Evolutionary conservation across 2,888 invertebrate genomes (phyloP).

Genomic region (Latrodectus hesperus): DNA sequence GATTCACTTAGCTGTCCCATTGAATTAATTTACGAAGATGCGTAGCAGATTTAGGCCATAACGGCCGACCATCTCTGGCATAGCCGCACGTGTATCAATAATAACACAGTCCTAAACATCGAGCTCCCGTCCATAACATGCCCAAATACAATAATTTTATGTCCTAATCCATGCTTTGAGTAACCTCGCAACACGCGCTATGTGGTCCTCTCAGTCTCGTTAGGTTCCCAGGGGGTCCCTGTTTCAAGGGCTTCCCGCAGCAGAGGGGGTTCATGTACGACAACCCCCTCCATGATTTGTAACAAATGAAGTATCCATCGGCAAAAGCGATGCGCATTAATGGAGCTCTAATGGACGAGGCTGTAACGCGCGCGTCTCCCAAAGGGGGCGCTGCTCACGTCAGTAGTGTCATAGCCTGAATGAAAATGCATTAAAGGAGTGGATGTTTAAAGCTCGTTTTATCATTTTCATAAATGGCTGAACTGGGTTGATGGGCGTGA

Average conservation of each 20-base stretch:
- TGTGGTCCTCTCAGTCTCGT: constrained; percentile 14
- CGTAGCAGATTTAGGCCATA: no score
- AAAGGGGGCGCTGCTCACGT: constrained; percentile 3
- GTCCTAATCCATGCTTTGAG: constrained; percentile 14
- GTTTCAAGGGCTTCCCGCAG: constrained; percentile 22
- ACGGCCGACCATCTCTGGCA: not conserved
- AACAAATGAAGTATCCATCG: constrained; percentile 60
- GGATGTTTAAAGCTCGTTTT: constrained; percentile 63
- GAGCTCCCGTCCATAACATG: constrained; percentile 36
- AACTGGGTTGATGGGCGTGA: not conserved
- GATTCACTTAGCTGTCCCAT: no score
- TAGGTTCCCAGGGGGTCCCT: constrained; percentile 45
- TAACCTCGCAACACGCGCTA: constrained; percentile 19
- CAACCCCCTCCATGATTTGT: constrained; percentile 61
- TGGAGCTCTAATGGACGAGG: constrained; percentile 52
- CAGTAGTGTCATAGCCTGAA: constrained; percentile 42
- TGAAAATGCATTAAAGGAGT: constrained; percentile 47
- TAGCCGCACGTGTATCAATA: constrained; percentile 28
- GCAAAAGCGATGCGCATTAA: constrained; percentile 31
- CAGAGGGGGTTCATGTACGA: constrained; percentile 41
- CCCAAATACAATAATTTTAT: constrained; percentile 37
- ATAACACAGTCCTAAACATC: constrained; percentile 41
- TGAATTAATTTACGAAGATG: no score
- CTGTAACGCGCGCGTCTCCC: constrained; percentile 21
- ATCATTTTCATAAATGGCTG: constrained; percentile 62